Conservation (phyloP, 2,797 vertebrate genomes). For the Hydrolagus colliei region DNA sequence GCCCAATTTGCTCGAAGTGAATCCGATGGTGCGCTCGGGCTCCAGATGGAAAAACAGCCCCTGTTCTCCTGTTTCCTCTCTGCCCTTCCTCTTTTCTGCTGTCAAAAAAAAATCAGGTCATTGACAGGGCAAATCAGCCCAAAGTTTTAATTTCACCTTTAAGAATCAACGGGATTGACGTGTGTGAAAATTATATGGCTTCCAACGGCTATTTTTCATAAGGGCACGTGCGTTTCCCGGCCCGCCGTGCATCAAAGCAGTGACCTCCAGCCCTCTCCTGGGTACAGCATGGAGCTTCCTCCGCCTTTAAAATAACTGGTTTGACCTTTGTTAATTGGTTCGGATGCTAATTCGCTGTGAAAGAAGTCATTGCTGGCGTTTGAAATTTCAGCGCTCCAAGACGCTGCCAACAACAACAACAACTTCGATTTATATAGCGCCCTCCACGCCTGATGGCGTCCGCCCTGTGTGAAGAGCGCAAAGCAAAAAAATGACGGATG, state of each 20-base stretch:
- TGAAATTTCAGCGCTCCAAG: too few species aligned
- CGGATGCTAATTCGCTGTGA: not conserved
- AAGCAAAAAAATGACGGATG: too few species aligned
- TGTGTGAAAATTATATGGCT: not conserved
- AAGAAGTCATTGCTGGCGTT: not conserved
- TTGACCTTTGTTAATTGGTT: slow-evolving; percentile 19
- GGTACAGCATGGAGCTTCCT: not conserved
- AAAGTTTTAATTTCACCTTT: not conserved
- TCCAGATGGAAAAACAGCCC: slow-evolving; percentile 50
- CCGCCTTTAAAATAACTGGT: slow-evolving; percentile 7
- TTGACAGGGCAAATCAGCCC: not conserved
- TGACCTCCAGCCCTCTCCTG: not conserved
- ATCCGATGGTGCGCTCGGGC: slow-evolving; percentile 40
- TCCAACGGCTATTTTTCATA: not conserved
- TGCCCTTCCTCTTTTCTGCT: not conserved
- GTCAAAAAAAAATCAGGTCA: not conserved
- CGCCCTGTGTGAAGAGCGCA: too few species aligned
- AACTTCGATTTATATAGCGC: too few species aligned
- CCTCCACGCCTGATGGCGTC: too few species aligned
- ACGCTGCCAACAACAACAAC: too few species aligned
- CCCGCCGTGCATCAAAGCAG: not conserved
- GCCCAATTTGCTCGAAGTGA: slow-evolving; percentile 70
- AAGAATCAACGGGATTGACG: not conserved
- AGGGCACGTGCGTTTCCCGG: not conserved
- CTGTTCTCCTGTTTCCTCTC: slow-evolving; percentile 47